Conservation (phyloP, 1,140 invertebrate genomes). For the Octopus sinensis region DNA sequence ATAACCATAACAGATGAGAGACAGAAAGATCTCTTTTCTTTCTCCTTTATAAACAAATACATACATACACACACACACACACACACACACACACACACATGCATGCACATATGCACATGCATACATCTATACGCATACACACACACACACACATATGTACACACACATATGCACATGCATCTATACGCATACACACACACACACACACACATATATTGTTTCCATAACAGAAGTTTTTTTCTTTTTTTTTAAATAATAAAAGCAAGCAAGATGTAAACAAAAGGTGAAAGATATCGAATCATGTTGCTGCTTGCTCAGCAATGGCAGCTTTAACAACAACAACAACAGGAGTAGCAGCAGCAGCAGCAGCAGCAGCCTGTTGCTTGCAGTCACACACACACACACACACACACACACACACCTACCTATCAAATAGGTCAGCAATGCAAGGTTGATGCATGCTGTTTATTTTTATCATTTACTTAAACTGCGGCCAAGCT, state of each 20-base stretch:
- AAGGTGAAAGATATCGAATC: no score
- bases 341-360: no score
- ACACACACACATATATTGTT: no score
- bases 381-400: neutral
- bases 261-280: no score
- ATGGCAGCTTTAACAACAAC: no score
- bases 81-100: neutral
- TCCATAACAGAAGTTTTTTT: no score
- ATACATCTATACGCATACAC: neutral
- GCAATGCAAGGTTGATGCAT: neutral
- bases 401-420: conserved; percentile 2
- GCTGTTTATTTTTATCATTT: neutral
- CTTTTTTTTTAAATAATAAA: no score
- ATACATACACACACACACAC: neutral
- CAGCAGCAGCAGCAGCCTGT: no score
- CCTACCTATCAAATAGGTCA: neutral
- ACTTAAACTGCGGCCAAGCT: no score
- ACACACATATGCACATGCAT: neutral
- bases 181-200: neutral
- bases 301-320: no score
- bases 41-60: neutral
- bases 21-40: neutral
- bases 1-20: no score
- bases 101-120: neutral
- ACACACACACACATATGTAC: neutral